These are phyloP conservation scores for Ormyrus pomaceus DNA, from an alignment of 2,888 invertebrate species.

Conservation along the genomic window DNA sequence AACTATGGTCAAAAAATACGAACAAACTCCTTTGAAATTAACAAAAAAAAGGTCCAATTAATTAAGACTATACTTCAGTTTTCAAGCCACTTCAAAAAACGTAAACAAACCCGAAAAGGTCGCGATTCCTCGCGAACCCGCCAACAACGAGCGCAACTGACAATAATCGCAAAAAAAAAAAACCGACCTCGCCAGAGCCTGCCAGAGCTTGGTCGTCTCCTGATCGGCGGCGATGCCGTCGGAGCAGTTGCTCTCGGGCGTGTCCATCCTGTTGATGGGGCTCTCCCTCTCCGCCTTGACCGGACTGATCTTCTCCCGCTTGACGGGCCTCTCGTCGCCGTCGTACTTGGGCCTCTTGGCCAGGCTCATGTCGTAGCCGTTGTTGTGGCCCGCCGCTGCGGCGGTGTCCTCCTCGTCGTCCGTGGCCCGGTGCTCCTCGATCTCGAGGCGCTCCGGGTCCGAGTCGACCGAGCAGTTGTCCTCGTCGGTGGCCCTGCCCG, in stretches of 20 bases:
- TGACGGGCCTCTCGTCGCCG: constrained; percentile 4
- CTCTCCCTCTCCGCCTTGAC: constrained; percentile 58
- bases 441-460: constrained; percentile 85
- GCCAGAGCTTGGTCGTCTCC: constrained; percentile 71
- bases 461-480: constrained; percentile 84
- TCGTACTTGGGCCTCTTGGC: constrained; percentile 25
- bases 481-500: constrained; percentile 44
- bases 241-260: constrained; percentile 74
- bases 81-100: too few species aligned
- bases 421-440: constrained; percentile 76
- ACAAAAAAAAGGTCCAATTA: too few species aligned
- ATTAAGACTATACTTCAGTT: too few species aligned
- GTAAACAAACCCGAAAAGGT: too few species aligned
- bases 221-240: constrained; percentile 70
- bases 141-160: too few species aligned
- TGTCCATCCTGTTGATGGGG: constrained; percentile 73
- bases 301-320: not conserved
- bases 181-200: constrained; percentile 61
- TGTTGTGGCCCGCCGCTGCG: constrained; percentile 67
- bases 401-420: constrained; percentile 71
- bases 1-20: too few species aligned
- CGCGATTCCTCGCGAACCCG: too few species aligned
- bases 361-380: constrained; percentile 49
- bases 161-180: constrained; percentile 7
- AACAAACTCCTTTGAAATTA: too few species aligned